Percentiles rank a stretch among this genome's conserved stretches.
Evolutionary conservation across 2,888 invertebrate species (phyloP).

Genomic region (Eilema caniola): DNA sequence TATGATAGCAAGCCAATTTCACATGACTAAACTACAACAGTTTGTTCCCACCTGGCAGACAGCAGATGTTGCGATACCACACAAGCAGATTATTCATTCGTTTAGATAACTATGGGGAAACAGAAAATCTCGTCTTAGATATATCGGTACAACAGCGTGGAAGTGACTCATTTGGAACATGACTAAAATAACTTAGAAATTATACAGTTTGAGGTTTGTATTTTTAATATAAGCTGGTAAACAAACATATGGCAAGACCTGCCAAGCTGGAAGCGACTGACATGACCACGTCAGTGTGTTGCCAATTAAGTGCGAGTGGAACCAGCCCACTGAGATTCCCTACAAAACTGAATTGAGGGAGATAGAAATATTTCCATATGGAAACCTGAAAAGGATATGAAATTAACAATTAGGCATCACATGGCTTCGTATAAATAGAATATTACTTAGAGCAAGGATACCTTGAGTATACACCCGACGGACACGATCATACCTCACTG

Average conservation of each 20-base stretch:
- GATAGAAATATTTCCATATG: too few species aligned
- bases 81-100: not conserved
- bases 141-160: not conserved
- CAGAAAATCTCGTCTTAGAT: not conserved
- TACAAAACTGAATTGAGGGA: not conserved
- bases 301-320: not conserved
- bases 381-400: too few species aligned
- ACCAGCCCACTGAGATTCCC: not conserved
- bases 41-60: conserved; percentile 1
- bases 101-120: not conserved
- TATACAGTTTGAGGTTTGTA: not conserved
- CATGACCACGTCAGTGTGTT: not conserved
- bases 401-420: too few species aligned
- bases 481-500: too few species aligned
- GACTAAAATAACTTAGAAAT: not conserved
- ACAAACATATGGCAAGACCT: not conserved
- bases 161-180: not conserved
- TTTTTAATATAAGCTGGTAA: not conserved
- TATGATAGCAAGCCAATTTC: not conserved
- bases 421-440: too few species aligned
- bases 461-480: too few species aligned
- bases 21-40: not conserved
- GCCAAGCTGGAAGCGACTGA: not conserved
- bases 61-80: not conserved
- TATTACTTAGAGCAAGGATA: too few species aligned